These are phyloP conservation scores for Lasiommata megera DNA, from an alignment of 2,888 invertebrate genomes.

Conservation along the genomic window DNA sequence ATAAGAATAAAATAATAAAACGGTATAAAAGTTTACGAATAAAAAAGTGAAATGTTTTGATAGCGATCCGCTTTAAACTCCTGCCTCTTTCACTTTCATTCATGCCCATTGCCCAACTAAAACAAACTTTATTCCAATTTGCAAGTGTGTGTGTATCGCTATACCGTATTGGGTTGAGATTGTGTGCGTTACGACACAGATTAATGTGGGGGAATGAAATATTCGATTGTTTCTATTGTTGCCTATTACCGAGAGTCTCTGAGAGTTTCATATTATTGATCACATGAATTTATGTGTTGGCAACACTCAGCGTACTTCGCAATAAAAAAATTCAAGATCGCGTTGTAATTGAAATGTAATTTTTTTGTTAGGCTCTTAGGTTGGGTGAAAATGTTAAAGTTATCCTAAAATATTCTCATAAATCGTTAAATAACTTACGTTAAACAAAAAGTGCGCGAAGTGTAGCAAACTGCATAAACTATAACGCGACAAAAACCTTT, in stretches of 20 bases:
- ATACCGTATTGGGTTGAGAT: conserved; percentile 51
- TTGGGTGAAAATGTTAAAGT: too few relatives aligned
- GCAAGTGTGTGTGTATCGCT: conserved; percentile 68
- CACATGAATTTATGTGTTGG: too few relatives aligned
- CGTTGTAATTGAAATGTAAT: too few relatives aligned
- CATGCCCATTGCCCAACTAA: conserved; percentile 77
- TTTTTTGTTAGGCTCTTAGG: too few relatives aligned
- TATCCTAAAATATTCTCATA: too few relatives aligned
- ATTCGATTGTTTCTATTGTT: conserved; percentile 25
- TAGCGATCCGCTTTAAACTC: conserved; percentile 52
- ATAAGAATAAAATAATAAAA: conserved; percentile 2
- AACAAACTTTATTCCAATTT: conserved; percentile 80
- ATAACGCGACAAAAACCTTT: too few relatives aligned
- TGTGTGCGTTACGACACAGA: conserved; percentile 68
- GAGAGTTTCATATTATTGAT: conserved; percentile 10
- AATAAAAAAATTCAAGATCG: too few relatives aligned
- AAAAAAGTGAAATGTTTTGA: conserved; percentile 52
- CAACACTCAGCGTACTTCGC: too few relatives aligned
- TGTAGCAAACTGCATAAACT: too few relatives aligned
- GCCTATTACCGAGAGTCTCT: conserved; percentile 29
- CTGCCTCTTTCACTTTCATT: conserved; percentile 73
- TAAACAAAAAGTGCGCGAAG: too few relatives aligned
- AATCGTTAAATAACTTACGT: too few relatives aligned
- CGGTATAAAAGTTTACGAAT: conserved; percentile 21
- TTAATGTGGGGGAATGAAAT: conserved; percentile 26